These are phyloP conservation scores for Alosa sapidissima DNA, from an alignment of 2,797 vertebrate genomes.

Conservation along the genomic window DNA sequence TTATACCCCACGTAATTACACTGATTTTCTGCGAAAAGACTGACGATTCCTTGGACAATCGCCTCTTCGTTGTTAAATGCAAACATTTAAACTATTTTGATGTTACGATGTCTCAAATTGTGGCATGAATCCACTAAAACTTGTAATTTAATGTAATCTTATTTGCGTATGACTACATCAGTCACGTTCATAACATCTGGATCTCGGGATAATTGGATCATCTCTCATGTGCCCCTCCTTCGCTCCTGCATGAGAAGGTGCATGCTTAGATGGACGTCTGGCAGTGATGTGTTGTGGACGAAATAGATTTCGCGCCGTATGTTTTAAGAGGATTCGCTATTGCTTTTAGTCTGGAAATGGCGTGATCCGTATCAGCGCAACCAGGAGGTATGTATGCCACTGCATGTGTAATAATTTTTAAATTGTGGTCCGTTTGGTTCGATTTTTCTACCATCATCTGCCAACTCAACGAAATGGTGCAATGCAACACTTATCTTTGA, in stretches of 20 bases:
- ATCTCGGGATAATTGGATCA: constrained; percentile 21
- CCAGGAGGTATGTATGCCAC: constrained; percentile 59
- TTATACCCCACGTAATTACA: constrained; percentile 52
- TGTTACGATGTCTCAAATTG: not conserved
- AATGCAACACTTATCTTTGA: constrained; percentile 63
- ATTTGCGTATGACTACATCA: constrained; percentile 52
- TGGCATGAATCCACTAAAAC: not conserved
- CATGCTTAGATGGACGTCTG: not conserved
- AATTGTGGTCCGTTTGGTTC: not conserved
- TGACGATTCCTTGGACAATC: constrained; percentile 28
- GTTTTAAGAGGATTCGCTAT: constrained; percentile 44
- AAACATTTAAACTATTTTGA: not conserved
- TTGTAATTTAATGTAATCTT: constrained; percentile 59
- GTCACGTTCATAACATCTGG: constrained; percentile 8
- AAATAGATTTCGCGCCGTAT: constrained; percentile 38
- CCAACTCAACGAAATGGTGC: constrained; percentile 64
- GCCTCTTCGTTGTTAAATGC: not conserved
- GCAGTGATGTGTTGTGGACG: constrained; percentile 39
- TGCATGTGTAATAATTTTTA: constrained; percentile 24
- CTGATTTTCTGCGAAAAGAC: constrained; percentile 49
- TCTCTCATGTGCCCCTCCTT: constrained; percentile 22
- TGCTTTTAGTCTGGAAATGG: constrained; percentile 39
- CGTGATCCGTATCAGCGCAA: constrained; percentile 48
- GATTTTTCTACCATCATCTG: constrained; percentile 30
- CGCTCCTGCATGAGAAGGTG: constrained; percentile 18